Conservation (phyloP, 2,113 vertebrate species). For the Elachura formosa region DNA sequence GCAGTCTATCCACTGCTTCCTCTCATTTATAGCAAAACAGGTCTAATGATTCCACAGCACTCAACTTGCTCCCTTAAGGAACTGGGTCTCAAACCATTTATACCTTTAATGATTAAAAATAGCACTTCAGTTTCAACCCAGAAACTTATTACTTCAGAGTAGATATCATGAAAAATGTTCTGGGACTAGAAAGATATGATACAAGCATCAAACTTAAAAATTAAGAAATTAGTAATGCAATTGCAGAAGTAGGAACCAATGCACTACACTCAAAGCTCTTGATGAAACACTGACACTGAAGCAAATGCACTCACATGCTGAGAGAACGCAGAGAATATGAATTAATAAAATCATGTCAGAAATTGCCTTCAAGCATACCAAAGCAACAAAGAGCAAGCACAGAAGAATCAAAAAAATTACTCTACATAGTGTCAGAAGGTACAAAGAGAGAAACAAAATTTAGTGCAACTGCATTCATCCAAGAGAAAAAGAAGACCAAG, state of each 20-base stretch:
- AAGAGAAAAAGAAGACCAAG: neutral
- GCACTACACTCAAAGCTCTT: neutral
- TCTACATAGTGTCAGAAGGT: neutral
- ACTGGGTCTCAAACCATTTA: slow-evolving; percentile 34
- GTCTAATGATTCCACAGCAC: slow-evolving; percentile 4
- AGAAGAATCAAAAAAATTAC: neutral
- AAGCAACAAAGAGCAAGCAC: neutral
- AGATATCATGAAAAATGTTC: neutral
- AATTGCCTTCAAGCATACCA: neutral
- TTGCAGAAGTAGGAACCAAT: neutral
- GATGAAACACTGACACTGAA: neutral
- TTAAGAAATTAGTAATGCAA: slow-evolving; percentile 13
- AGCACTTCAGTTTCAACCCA: slow-evolving; percentile 5
- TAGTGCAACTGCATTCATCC: rapidly evolving
- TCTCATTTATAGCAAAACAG: neutral
- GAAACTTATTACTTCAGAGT: slow-evolving; percentile 17
- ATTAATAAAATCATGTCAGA: neutral
- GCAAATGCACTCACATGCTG: neutral
- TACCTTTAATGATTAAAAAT: slow-evolving; percentile 30
- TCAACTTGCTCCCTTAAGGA: slow-evolving; percentile 24
- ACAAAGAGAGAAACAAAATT: neutral
- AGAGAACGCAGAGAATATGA: neutral
- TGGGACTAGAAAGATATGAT: neutral
- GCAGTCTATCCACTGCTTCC: neutral
- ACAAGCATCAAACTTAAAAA: neutral